Evolutionary conservation across 1,140 invertebrate species (phyloP).

Genomic region (Drosophila mayri): DNA sequence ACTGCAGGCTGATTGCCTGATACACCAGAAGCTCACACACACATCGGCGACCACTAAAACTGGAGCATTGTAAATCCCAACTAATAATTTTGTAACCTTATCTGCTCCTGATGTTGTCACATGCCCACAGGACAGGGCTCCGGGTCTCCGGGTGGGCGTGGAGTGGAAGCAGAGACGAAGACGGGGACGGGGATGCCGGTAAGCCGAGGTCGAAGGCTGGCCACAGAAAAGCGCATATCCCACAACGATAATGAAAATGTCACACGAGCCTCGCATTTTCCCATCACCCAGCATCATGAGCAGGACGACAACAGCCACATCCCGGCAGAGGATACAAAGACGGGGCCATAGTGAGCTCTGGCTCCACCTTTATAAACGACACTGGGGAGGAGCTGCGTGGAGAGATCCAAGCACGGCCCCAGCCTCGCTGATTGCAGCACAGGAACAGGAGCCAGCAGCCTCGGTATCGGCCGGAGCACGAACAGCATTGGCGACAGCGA

Average conservation of each 20-base stretch:
- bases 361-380: conserved; percentile 59
- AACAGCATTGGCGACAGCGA: conserved; percentile 31
- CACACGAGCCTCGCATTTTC: conserved; percentile 83
- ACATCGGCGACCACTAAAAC: conserved; percentile 54
- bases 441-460: conserved; percentile 54
- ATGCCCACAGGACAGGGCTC: conserved; percentile 13
- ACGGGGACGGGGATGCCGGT: neutral
- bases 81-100: conserved; percentile 84
- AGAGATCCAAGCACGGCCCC: conserved; percentile 1
- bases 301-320: conserved; percentile 44
- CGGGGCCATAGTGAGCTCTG: conserved; percentile 20
- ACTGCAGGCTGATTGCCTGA: conserved; percentile 37
- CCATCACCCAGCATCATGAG: conserved; percentile 72
- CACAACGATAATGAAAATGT: conserved; percentile 84
- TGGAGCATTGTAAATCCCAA: conserved; percentile 81
- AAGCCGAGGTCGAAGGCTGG: conserved; percentile 33
- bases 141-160: conserved; percentile 1
- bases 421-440: conserved; percentile 42
- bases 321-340: conserved; percentile 22
- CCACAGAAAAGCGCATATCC: conserved; percentile 75
- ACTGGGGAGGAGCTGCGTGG: conserved; percentile 9
- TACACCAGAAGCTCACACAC: conserved; percentile 38
- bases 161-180: neutral
- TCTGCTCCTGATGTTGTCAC: conserved; percentile 73
- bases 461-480: conserved; percentile 18